Evolutionary conservation across 2,888 invertebrate species (phyloP), one percentile per base, ranked within the genome.

Genomic region (Raillietiella orientalis): DNA sequence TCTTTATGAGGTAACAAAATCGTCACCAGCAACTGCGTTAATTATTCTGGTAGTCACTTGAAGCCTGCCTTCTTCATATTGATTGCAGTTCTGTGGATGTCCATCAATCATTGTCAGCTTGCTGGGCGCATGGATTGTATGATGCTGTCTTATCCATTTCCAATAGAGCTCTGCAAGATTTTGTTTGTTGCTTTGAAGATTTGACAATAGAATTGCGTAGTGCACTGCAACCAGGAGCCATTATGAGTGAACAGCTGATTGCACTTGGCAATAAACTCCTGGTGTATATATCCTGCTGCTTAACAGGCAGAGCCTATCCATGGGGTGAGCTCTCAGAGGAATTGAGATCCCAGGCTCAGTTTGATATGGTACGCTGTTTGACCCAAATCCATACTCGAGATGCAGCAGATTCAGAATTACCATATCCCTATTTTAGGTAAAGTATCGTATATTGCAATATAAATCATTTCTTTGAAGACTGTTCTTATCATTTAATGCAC

Each of bases 291-390:
- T 72, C 70, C 32, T 72, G 74, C 34, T 77, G 77, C 39, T 50
- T 79, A 32, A 66, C 72, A n/a, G 79, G 75, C 1, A 52, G 70
- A 29, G 69, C 67, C 2, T 79, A 71, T 49, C 75, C 74, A 1
- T 42, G 47, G 26, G 74, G 74, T 0, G 59, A 63, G 36, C 60
- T 74, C 34, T 58, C 62, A 0, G 48, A 52, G 6, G 55, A 58
- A 17, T 46, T 56, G 25, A 55, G 61, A 5, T 52, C 56, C 16
- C 52, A 55, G 37, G 70, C 69, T 2, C 69, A 71, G 40, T 58
- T 62, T 30, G 66, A 71, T 41, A 56, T 71, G n/a, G 46, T 66
- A 26, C 47, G 64, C 27, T 62, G 61, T 35, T 44, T 70, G 19
- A 60, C 66, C 19, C 59, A 62, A 2, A 52, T 62, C 25, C 67